Base-by-base conservation (phyloP, 30 jellyfish, hydroid and myxozoan species). In the Haliclystus octoradiatus region DNA sequence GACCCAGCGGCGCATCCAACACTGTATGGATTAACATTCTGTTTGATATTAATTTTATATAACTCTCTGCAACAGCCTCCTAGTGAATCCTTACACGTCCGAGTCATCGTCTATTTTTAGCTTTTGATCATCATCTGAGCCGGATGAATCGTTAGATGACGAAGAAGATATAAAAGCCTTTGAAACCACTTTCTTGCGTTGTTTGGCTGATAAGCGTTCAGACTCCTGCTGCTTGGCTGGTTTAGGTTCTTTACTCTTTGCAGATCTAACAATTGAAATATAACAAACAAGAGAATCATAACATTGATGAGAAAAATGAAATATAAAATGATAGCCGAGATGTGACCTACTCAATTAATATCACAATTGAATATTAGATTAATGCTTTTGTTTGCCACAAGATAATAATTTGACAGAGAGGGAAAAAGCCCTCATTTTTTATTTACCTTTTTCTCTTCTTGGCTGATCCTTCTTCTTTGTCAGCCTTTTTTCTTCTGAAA, bases 121-220 rank as follows among this genome's bases (percentile, higher is more conserved):
- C 30, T 24, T 53, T 12, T 53, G 30, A 5, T 53, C 68, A 53
- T 33, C 85, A 14, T 89, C 95, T 14, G 80, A 92, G 33, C 80
- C 98, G 1, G 98, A 89, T 46, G 94, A 78, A 4, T 91, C 72
- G 53, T 71, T 72, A 49, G 68, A 86, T 61, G 81, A 95, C 23
- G 93, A 76, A 33, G 98, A 89, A 19, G 98, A 89, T 7, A 89
- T 70, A 64, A 74, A 72, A 24, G 94, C 95, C 62, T 89, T 89
- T 26, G 98, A 89, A 32, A 81, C 92, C 26, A 89, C 76, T 64
- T 82, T 89, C 76, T 74, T 71, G 83, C 80, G 85, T 34, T 89
- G 98, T 46, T 89, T 89, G 2, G 95, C 95, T 31, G 98, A 80
- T 73, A 89, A 33, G 3, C 67, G 68, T 30, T 86, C 95, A 27